Evolutionary conservation across 2,888 invertebrate species (phyloP).

Genomic region (Lochmaea crataegi): DNA sequence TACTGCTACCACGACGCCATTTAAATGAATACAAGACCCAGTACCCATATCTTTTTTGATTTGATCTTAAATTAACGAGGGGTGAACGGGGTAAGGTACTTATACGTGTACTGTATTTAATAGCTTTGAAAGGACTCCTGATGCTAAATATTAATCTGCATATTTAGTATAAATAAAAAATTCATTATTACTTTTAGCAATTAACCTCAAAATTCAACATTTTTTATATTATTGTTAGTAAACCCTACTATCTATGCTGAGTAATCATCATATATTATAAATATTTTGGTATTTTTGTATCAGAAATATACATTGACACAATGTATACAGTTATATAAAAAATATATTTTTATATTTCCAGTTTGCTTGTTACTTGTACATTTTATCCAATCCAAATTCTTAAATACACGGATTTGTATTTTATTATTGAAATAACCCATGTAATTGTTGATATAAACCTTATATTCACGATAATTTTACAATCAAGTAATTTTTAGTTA

Average conservation of each 20-base stretch:
- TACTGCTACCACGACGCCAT: too few relatives aligned
- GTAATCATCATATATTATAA: neutral
- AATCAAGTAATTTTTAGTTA: neutral
- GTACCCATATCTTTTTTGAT: too few relatives aligned
- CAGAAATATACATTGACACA: neutral
- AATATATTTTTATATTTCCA: neutral
- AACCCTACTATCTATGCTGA: neutral
- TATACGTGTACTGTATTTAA: too few relatives aligned
- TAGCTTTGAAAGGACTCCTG: too few relatives aligned
- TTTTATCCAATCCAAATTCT: neutral
- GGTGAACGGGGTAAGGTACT: too few relatives aligned
- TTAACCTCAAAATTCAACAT: neutral
- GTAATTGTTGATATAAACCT: neutral
- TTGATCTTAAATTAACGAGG: too few relatives aligned
- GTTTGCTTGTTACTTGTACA: constrained; percentile 1
- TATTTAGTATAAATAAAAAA: too few relatives aligned
- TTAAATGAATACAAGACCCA: too few relatives aligned
- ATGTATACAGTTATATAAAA: neutral
- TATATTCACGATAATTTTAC: neutral
- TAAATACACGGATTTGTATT: neutral
- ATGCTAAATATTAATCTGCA: too few relatives aligned
- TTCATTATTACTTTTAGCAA: too few relatives aligned
- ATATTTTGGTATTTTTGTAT: neutral
- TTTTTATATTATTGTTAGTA: neutral
- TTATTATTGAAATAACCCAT: neutral